Base-by-base conservation (phyloP, 2,797 vertebrate genomes). In the Sebastes jordani region DNA sequence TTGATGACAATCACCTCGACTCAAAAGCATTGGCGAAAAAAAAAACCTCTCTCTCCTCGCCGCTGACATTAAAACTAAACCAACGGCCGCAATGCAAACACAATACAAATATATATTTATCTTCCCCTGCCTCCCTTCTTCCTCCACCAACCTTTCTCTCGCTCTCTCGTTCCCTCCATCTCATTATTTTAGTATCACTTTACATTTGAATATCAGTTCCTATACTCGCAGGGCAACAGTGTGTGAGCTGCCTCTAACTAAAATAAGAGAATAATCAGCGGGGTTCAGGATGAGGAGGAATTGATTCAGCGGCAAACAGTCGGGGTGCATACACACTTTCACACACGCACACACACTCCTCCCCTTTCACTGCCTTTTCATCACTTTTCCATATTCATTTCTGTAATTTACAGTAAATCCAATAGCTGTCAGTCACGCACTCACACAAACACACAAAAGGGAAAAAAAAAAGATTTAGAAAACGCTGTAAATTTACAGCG, bases 361-460 rank as follows among this genome's bases (percentile, higher is more conserved):
- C 54, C 78, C 76, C 56, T 73, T 80, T 65, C 25, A 8, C 80
- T 72, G 84, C 85, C 81, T 90, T 94, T 94, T 93, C 92, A 92
- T 93, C 92, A 85, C 93, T 94, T 95, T 89, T 93, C 92, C 91
- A 95, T 95, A 95, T 96, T 95, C 90, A 95, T 96, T 94, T 94
- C 91, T 94, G 91, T 95, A 95, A 96, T 96, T 96, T 95, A 96
- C 95, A 94, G 94, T 95, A 96, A 96, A 96, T 94, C 95, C 95
- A 96, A 95, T 95, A 95, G 93, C 95, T 95, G 95, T 95, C 95
- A 95, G 92, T 95, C 95, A 94, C 62, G 46, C 75, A 38, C 23
- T 66, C 77, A 58, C 18, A 71, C 32, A 76, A 32, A 67, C 13
- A 70, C 52, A 34, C 22, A 25, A n/a, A 81, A 84, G 90, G 74